These are phyloP conservation scores for Sigmodon hispidus DNA, from an alignment of 2,113 vertebrate species.

Conservation along the genomic window DNA sequence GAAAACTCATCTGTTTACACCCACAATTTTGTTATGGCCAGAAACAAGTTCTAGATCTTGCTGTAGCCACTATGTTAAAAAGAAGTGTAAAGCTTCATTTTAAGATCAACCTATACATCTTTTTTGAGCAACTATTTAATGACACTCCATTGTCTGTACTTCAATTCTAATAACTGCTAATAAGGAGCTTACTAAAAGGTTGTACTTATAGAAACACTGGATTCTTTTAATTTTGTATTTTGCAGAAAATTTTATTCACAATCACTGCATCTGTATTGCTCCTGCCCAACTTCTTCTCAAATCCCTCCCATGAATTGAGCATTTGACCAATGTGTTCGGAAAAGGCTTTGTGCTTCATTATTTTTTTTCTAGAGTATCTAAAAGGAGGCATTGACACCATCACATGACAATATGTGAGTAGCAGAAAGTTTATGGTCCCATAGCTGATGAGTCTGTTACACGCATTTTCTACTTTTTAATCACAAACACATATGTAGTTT, in stretches of 20 bases:
- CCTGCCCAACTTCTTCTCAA: not conserved
- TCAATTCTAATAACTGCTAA: slow-evolving; percentile 27
- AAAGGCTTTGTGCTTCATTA: not conserved
- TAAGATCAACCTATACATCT: slow-evolving; percentile 24
- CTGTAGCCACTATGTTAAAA: not conserved
- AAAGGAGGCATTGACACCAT: not conserved
- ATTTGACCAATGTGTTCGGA: not conserved
- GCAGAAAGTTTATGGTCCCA: not conserved
- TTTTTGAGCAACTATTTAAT: slow-evolving; percentile 52
- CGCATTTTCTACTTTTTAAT: not conserved
- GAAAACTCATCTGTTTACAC: not conserved
- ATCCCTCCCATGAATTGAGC: not conserved
- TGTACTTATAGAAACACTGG: not conserved
- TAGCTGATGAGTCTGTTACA: not conserved
- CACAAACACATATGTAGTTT: not conserved
- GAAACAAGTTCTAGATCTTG: not conserved
- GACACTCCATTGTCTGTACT: not conserved
- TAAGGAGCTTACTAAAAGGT: not conserved
- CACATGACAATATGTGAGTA: not conserved
- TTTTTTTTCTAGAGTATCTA: not conserved
- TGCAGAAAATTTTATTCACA: not conserved
- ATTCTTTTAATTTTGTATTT: not conserved
- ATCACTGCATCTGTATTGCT: not conserved
- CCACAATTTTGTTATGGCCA: not conserved
- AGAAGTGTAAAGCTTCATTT: slow-evolving; percentile 7